A percentile compares a stretch with the other conserved stretches of the same genome.
Conservation (phyloP, 2,888 invertebrate species). For the Hemistola chrysoprasaria region DNA sequence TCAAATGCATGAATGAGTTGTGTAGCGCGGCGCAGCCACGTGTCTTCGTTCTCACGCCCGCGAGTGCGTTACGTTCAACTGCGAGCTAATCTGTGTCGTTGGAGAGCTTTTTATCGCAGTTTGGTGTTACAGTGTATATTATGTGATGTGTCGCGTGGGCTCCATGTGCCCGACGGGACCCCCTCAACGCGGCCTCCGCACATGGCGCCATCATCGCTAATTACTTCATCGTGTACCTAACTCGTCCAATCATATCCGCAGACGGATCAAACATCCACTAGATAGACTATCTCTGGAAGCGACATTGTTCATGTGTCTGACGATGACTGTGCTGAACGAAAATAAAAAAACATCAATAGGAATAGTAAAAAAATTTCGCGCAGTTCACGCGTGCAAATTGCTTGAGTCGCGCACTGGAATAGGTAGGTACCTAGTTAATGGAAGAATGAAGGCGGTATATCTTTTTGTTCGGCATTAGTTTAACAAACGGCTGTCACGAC, state of each 20-base stretch:
- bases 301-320: slow-evolving; percentile 34
- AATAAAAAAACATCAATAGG: slow-evolving; percentile 59
- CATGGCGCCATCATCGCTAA: slow-evolving; percentile 72
- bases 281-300: slow-evolving; percentile 11
- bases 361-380: slow-evolving; percentile 42
- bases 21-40: slow-evolving; percentile 54
- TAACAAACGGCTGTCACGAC: slow-evolving; percentile 76
- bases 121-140: slow-evolving; percentile 54
- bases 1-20: slow-evolving; percentile 79
- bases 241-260: slow-evolving; percentile 6
- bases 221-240: slow-evolving; percentile 60
- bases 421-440: slow-evolving; percentile 60
- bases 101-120: slow-evolving; percentile 69
- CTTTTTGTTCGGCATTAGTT: slow-evolving; percentile 71
- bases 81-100: slow-evolving; percentile 22
- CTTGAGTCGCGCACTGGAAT: slow-evolving; percentile 54
- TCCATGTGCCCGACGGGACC: slow-evolving; percentile 75
- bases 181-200: slow-evolving; percentile 64
- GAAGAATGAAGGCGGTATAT: slow-evolving; percentile 61
- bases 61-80: slow-evolving; percentile 24
- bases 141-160: slow-evolving; percentile 75
- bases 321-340: slow-evolving; percentile 41
- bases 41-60: slow-evolving; percentile 76
- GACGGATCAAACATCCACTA: slow-evolving; percentile 4
- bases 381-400: slow-evolving; percentile 69